Conservation (phyloP, 2,113 vertebrate genomes). For the Cinclus cinclus region DNA sequence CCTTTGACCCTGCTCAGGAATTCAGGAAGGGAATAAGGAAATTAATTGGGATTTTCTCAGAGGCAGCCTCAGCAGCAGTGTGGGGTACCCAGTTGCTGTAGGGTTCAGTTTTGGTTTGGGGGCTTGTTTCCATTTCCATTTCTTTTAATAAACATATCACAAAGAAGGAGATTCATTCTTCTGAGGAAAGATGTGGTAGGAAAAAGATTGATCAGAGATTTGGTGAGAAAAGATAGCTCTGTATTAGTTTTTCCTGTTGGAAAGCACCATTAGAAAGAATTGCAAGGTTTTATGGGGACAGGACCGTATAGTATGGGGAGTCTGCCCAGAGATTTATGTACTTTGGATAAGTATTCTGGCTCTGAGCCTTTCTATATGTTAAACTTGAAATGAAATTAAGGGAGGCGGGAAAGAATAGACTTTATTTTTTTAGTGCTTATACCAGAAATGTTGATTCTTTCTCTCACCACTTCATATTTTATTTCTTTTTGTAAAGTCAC, state of each 20-base stretch:
- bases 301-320: neutral
- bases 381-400: conserved; percentile 22
- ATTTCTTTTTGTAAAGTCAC: neutral
- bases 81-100: neutral
- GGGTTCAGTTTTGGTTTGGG: neutral
- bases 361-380: conserved; percentile 17
- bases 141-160: neutral
- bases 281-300: conserved; percentile 8
- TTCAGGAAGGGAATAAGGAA: conserved; percentile 12
- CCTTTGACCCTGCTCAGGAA: conserved; percentile 2
- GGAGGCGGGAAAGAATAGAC: neutral
- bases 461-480: conserved; percentile 20
- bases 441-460: neutral
- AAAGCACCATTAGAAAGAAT: neutral
- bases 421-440: neutral
- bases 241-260: neutral
- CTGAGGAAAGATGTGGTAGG: neutral
- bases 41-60: neutral
- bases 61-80: neutral
- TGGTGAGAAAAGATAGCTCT: neutral
- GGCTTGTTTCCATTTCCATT: neutral
- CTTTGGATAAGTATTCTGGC: conserved; percentile 42
- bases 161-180: neutral
- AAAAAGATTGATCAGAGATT: neutral
- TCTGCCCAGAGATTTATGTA: conserved; percentile 43